A percentile compares a stretch with the other conserved stretches of the same genome.
phyloP scores from a whole-genome alignment of 2,113 vertebrate genomes.

The Progne subis region DNA sequence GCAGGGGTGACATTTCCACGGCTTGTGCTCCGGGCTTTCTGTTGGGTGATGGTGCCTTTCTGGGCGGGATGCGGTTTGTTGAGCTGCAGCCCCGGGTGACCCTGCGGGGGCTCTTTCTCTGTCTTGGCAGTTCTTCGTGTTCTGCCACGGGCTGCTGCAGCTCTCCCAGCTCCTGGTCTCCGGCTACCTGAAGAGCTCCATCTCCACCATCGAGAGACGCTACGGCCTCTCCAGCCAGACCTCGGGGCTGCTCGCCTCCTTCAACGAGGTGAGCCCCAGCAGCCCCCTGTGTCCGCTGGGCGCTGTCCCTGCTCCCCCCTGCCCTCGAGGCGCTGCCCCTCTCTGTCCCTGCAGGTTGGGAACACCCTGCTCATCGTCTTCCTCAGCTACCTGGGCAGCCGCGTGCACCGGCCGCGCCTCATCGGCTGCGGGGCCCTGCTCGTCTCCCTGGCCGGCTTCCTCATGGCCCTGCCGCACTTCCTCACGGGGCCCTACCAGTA shows the following conservation, averaged over 20 bases:
- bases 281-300: neutral
- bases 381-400: constrained; percentile 91
- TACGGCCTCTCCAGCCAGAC: constrained; percentile 92
- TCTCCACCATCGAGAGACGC: constrained; percentile 91
- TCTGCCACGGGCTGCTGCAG: constrained; percentile 91
- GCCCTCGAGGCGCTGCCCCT: neutral
- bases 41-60: accelerated
- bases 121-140: constrained; percentile 84
- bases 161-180: constrained; percentile 89
- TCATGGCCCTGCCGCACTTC: constrained; percentile 90
- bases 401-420: constrained; percentile 87
- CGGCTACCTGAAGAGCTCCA: constrained; percentile 91
- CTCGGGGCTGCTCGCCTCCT: constrained; percentile 86
- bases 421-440: constrained; percentile 88
- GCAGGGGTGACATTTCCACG: neutral
- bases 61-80: neutral
- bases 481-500: constrained; percentile 79
- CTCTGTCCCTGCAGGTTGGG: constrained; percentile 80
- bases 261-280: constrained; percentile 85
- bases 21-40: neutral
- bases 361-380: constrained; percentile 91
- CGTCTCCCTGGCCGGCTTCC: constrained; percentile 81
- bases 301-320: accelerated
- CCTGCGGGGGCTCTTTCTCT: neutral
- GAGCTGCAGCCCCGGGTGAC: neutral